phyloP scores from a whole-genome alignment of 2,113 vertebrate species.

The Chionomys nivalis region DNA sequence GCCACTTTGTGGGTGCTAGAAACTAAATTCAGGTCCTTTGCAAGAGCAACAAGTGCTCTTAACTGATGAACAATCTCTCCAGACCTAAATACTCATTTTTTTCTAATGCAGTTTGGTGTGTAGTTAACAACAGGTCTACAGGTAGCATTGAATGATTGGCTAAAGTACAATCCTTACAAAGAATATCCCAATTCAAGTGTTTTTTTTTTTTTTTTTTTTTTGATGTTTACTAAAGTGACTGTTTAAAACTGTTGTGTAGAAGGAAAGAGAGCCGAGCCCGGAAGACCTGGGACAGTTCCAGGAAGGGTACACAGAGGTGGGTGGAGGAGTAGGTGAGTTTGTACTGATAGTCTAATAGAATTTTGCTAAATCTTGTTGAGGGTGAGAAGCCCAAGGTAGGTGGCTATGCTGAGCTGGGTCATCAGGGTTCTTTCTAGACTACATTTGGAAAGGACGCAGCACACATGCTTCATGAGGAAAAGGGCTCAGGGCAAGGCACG shows the following conservation, averaged over 20 bases:
- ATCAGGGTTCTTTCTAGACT: not conserved
- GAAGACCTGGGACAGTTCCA: not conserved
- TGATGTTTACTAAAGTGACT: not conserved
- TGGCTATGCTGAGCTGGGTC: not conserved
- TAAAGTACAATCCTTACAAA: not conserved
- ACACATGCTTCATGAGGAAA: not conserved
- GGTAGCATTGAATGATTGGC: not conserved
- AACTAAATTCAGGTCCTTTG: not conserved
- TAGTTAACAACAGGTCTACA: not conserved
- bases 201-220: not conserved
- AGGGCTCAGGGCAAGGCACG: not conserved
- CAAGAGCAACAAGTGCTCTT: not conserved
- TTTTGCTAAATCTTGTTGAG: not conserved
- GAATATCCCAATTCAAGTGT: not conserved
- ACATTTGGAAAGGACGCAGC: not conserved
- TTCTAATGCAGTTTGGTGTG: not conserved
- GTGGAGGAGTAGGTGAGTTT: not conserved
- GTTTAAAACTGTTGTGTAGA: not conserved
- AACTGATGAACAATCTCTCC: not conserved
- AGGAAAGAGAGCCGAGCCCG: not conserved
- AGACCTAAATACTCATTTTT: not conserved
- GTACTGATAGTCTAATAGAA: not conserved
- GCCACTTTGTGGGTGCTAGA: not conserved
- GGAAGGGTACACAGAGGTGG: not conserved
- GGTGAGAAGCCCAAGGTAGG: no score